phyloP scores from a whole-genome alignment of 1,140 invertebrate genomes.

The Lasioglossum baleicum region DNA sequence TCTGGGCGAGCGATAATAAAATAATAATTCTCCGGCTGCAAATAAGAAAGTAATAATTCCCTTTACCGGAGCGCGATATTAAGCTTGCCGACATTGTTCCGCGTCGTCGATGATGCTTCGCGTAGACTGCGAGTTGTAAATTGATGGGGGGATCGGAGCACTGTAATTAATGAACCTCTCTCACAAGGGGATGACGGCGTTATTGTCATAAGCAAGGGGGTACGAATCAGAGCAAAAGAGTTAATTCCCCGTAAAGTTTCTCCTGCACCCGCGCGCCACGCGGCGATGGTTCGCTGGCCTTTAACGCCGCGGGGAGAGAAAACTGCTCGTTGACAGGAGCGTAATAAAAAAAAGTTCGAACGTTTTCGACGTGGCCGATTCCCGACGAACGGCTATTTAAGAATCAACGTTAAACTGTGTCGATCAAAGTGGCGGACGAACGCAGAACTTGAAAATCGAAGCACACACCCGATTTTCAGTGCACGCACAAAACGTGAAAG shows the following conservation, averaged over 20 bases:
- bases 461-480: too few relatives aligned
- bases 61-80: neutral
- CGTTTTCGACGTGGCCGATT: neutral
- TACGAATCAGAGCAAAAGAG: slow-evolving; percentile 47
- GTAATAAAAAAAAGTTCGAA: slow-evolving; percentile 24
- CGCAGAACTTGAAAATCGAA: too few relatives aligned
- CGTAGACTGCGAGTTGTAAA: neutral
- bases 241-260: slow-evolving; percentile 42
- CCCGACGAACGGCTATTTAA: neutral
- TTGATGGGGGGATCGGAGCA: neutral
- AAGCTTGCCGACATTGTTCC: slow-evolving; percentile 18
- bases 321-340: slow-evolving; percentile 24
- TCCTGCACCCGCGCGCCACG: neutral
- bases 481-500: too few relatives aligned
- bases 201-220: slow-evolving; percentile 38
- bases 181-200: slow-evolving; percentile 19
- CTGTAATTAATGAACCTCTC: slow-evolving; percentile 31
- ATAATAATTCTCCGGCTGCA: neutral
- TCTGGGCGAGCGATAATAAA: neutral
- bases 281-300: slow-evolving; percentile 19
- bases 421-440: neutral
- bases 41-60: slow-evolving; percentile 21
- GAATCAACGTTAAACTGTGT: neutral
- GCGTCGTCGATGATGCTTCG: neutral
- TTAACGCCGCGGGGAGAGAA: neutral